These are phyloP conservation scores for Lobophora halterata DNA, from an alignment of 2,888 invertebrate species.

Conservation along the genomic window DNA sequence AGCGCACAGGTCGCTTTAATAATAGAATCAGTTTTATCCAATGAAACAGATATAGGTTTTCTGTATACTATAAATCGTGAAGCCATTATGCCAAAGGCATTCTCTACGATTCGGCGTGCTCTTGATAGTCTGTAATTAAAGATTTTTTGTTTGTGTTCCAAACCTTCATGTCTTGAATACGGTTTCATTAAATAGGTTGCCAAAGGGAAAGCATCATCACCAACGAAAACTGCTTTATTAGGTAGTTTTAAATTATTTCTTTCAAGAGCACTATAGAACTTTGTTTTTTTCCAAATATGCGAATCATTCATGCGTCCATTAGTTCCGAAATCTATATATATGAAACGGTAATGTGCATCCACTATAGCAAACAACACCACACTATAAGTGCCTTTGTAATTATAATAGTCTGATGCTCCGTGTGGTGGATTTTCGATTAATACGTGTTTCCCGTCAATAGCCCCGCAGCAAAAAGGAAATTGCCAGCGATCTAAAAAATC, in stretches of 20 bases:
- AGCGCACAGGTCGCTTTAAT: too few species aligned
- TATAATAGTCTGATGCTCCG: constrained; percentile 23
- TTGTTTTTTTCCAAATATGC: constrained; percentile 14
- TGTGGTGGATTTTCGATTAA: constrained; percentile 19
- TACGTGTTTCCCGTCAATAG: constrained; percentile 29
- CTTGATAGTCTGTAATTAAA: constrained; percentile 8
- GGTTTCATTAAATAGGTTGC: constrained; percentile 7
- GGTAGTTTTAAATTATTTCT: not conserved
- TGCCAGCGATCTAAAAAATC: too few species aligned
- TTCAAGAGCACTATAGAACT: constrained; percentile 2
- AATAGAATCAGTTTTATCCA: too few species aligned
- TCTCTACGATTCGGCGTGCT: constrained; percentile 9
- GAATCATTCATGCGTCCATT: constrained; percentile 23
- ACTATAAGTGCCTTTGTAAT: constrained; percentile 24
- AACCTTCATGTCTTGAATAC: constrained; percentile 8
- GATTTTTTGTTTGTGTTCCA: constrained; percentile 2
- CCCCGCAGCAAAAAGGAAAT: too few species aligned
- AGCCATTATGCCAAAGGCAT: constrained; percentile 7
- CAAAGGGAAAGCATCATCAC: constrained; percentile 10
- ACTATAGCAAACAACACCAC: constrained; percentile 24
- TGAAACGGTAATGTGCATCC: constrained; percentile 22
- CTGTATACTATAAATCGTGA: constrained; percentile 3
- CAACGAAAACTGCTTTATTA: constrained; percentile 5
- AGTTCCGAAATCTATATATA: constrained; percentile 20
- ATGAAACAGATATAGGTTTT: too few species aligned